A percentile compares a stretch with the other conserved stretches of the same genome.
Evolutionary conservation across 2,113 vertebrate species (phyloP).

Genomic region (Psilopsiagon aymara): DNA sequence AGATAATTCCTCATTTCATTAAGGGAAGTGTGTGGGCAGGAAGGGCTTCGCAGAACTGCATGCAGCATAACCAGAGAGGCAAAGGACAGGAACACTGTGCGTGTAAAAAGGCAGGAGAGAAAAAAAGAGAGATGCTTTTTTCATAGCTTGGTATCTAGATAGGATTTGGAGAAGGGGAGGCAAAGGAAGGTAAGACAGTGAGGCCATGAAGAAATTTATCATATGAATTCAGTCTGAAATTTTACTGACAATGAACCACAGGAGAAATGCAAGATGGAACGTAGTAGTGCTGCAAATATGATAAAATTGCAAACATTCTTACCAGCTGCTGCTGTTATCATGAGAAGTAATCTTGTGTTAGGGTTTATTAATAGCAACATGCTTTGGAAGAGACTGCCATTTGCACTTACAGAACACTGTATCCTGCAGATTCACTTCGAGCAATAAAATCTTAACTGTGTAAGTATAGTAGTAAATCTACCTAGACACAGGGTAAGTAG

Average conservation of each 20-base stretch:
- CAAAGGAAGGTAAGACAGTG: background rate
- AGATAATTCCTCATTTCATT: background rate
- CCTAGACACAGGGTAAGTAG: background rate
- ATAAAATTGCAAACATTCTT: conserved; percentile 73
- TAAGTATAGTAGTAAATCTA: background rate
- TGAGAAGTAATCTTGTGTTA: conserved; percentile 70
- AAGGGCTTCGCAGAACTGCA: background rate
- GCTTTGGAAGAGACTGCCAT: conserved; percentile 65
- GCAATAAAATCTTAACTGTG: background rate
- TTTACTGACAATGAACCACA: conserved; percentile 31
- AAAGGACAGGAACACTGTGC: background rate
- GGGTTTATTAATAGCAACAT: conserved; percentile 79
- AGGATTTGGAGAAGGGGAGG: background rate
- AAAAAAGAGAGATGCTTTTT: background rate
- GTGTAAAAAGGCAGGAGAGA: background rate
- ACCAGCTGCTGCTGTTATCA: conserved; percentile 77
- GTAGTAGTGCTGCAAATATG: conserved; percentile 66
- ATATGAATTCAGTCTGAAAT: conserved; percentile 39
- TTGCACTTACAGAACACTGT: conserved; percentile 51
- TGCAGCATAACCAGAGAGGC: background rate
- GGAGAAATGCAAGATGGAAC: conserved; percentile 69
- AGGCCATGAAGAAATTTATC: background rate
- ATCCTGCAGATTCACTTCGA: conserved; percentile 6
- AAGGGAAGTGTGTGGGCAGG: background rate
- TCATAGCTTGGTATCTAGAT: background rate